Base-by-base conservation (phyloP, 2,888 invertebrate species). In the Nomada ruficornis region DNA sequence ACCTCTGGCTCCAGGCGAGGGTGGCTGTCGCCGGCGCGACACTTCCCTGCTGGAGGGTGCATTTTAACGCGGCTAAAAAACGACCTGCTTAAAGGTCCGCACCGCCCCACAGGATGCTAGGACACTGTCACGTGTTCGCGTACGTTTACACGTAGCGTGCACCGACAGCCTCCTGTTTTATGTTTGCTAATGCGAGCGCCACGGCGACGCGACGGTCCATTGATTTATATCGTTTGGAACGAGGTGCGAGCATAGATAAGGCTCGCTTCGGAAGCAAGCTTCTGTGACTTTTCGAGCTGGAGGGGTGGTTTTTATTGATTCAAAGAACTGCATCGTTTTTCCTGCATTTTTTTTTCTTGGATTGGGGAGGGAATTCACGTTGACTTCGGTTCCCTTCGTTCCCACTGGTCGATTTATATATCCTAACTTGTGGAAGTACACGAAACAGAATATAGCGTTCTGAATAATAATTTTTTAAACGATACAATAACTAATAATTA, bases 31-130 rank as follows among this genome's bases (percentile, higher is more conserved):
- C 60, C 83, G 55, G 59, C 78, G 72, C 85, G 84, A 77, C 81
- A 74, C 81, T 76, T 80, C 62, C 74, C 79, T 59, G 72, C 60
- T 44, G 60, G 77, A 82, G 89, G 89, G 90, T 89, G 89, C 90
- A 89, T 89, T 90, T 90, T 90, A 89, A 89, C 88, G 84, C 79
- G 85, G 64, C 71, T 77, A 83, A 83, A 88, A 86, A 85, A 84
- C 76, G 80, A 75, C 77, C 79, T 84, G 86, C 84, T 88, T 81
- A 82, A 88, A 86, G 73, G 62, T 72, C 62, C 65, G 57, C 77
- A 76, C 82, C 77, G 70, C 68, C 62, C 72, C 57, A 71, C 54
- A 68, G 68, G 69, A 67, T 62, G 50, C 67, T 55, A 11, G n/a
- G 18, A 20, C 44, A 11, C 63, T 44, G 68, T 26, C 70, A 50